Evolutionary conservation across 2,113 vertebrate species (phyloP), one percentile per base, ranked within the genome.

Genomic region (Ammodytes dubius): DNA sequence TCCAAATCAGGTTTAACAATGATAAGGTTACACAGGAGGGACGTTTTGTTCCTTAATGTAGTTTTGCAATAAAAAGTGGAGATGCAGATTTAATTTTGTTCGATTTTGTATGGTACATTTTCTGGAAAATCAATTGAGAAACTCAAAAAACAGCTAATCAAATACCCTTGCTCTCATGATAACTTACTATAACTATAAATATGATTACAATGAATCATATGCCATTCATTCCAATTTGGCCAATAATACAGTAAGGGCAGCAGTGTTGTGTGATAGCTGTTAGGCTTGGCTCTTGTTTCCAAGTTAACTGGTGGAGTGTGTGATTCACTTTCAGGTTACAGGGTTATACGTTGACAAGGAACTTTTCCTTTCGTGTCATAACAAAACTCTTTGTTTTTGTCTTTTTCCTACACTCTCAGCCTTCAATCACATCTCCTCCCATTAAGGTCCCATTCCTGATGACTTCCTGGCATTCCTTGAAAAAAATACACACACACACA

Each of bases 391-490:
- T 70, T 82, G 73, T 73, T 85, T 83, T 88, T 74, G 68, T 80
- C 83, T 89, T 91, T 27, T 89, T 66, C 78, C 86, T 79, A 61
- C 49, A 70, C 61, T 47, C 82, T 56, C 61, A 85, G 27, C 8
- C 39, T 74, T 70, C 58, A 72, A 39, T 83, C 57, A 75, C 65
- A 54, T 70, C 57, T 82, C 74, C 70, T 63, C 13, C 79, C 57
- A 43, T 74, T 52, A 66, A 27, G 56, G 27, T 78, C 70, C 35
- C 42, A 72, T 45, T 79, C 70, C 69, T 74, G 59, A 77, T 17
- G 53, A 84, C 70, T 91, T 91, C 85, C 83, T 91, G 81, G 57
- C 54, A 84, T 67, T 79, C 53, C 69, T 70, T 46, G 74, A 10
- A 37, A 39, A 37, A 54, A 47, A 61, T 46, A 59, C 72, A 39